Evolutionary conservation across 2,797 vertebrate genomes (phyloP).

Genomic region (Pantherophis alleghaniensis): DNA sequence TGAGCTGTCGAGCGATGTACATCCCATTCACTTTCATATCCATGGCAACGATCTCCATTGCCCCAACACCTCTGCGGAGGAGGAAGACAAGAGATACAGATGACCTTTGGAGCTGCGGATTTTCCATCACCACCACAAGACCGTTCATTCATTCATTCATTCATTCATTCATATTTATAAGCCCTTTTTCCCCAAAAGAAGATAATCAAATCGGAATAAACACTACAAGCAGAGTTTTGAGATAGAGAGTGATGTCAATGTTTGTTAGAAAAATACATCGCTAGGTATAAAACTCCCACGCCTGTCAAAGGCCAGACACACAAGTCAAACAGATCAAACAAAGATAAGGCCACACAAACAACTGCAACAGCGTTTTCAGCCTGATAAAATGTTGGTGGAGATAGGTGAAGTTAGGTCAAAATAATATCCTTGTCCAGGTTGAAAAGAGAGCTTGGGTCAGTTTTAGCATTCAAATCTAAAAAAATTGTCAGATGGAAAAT

Average conservation of each 20-base stretch:
- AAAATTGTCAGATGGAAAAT: neutral
- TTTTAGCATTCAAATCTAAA: neutral
- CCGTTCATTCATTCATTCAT: neutral
- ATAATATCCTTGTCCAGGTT: neutral
- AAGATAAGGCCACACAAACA: neutral
- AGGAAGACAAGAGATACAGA: accelerated
- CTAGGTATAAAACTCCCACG: neutral
- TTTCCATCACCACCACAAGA: neutral
- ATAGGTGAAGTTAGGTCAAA: neutral
- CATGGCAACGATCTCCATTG: slow-evolving; percentile 99
- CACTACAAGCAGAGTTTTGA: neutral
- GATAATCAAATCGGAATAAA: neutral
- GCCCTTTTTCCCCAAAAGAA: neutral
- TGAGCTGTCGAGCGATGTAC: slow-evolving; percentile 98
- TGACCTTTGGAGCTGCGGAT: neutral
- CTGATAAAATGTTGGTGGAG: neutral
- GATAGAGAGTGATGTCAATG: neutral
- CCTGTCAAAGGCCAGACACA: neutral
- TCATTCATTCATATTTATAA: neutral
- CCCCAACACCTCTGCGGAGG: slow-evolving; percentile 87
- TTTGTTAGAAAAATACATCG: neutral
- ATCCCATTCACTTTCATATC: slow-evolving; percentile 99
- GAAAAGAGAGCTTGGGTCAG: neutral
- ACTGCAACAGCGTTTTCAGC: neutral
- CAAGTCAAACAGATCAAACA: neutral